These are phyloP conservation scores for Crotalus tigris DNA, from an alignment of 2,113 vertebrate genomes.

Conservation along the genomic window DNA sequence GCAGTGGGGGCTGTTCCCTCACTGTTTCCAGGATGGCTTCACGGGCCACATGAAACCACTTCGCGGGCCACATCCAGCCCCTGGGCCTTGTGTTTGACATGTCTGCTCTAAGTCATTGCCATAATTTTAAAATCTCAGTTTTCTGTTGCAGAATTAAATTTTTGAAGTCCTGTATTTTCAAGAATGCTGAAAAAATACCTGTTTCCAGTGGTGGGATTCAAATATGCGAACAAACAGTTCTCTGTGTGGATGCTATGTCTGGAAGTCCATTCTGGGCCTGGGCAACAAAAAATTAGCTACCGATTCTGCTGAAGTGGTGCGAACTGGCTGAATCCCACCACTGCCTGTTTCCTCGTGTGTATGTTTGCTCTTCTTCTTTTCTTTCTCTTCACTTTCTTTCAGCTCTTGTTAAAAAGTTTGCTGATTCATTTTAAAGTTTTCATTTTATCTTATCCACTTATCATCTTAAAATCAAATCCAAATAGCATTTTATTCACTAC, in stretches of 20 bases:
- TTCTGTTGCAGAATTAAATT: not conserved
- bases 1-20: no score
- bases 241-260: no score
- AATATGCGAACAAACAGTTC: no score
- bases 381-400: not conserved
- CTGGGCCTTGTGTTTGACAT: not conserved
- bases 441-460: not conserved
- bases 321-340: no score
- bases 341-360: not conserved
- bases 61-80: no score
- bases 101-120: not conserved
- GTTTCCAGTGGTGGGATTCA: not conserved
- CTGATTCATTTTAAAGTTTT: not conserved
- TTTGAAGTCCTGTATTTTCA: not conserved
- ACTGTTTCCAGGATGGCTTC: no score
- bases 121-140: not conserved
- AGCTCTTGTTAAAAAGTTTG: not conserved
- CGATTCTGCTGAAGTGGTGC: no score
- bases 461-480: not conserved
- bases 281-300: no score
- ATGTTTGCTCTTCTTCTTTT: not conserved
- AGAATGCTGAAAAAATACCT: not conserved
- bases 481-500: not conserved
- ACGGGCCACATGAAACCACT: no score
- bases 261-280: no score